Percentiles rank a stretch among this genome's conserved stretches.
phyloP scores from a whole-genome alignment of 2,113 vertebrate species.

The Oryzias melastigma region DNA sequence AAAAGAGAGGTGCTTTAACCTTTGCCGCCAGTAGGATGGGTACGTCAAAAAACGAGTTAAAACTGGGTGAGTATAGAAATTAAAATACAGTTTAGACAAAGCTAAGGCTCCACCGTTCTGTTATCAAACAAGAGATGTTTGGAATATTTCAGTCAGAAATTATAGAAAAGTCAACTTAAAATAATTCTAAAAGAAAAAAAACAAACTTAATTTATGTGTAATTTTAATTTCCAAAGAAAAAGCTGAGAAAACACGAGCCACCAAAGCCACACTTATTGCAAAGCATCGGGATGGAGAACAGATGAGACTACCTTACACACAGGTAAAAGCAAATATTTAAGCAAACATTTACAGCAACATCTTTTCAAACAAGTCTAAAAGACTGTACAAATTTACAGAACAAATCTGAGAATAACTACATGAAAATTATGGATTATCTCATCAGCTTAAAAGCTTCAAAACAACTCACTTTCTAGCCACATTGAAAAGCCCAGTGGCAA shows the following conservation, averaged over 20 bases:
- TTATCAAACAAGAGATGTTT: constrained; percentile 30
- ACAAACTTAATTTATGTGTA: constrained; percentile 43
- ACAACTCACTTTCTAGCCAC: constrained; percentile 72
- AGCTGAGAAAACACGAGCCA: constrained; percentile 82
- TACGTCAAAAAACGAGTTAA: constrained; percentile 75
- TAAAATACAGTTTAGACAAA: constrained; percentile 78
- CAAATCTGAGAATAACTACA: constrained; percentile 87
- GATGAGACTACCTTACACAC: constrained; percentile 94
- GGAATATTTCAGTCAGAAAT: constrained; percentile 52
- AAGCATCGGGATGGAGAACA: constrained; percentile 92
- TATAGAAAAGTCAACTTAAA: constrained; percentile 29
- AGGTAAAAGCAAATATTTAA: constrained; percentile 85
- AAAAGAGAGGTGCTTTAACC: constrained; percentile 77
- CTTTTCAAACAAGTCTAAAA: constrained; percentile 95
- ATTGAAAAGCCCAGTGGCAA: constrained; percentile 68
- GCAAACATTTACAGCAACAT: constrained; percentile 87
- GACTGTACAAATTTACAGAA: constrained; percentile 99
- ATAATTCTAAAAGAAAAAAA: constrained; percentile 50
- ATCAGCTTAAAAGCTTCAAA: constrained; percentile 63
- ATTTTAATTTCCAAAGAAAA: constrained; percentile 54
- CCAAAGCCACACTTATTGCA: constrained; percentile 92
- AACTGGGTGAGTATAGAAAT: constrained; percentile 22
- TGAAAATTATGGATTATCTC: constrained; percentile 76
- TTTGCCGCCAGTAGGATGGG: constrained; percentile 66
- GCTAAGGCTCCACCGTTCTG: constrained; percentile 77